Conservation (phyloP, 2,797 vertebrate species). For the Orestias chungarensis region DNA sequence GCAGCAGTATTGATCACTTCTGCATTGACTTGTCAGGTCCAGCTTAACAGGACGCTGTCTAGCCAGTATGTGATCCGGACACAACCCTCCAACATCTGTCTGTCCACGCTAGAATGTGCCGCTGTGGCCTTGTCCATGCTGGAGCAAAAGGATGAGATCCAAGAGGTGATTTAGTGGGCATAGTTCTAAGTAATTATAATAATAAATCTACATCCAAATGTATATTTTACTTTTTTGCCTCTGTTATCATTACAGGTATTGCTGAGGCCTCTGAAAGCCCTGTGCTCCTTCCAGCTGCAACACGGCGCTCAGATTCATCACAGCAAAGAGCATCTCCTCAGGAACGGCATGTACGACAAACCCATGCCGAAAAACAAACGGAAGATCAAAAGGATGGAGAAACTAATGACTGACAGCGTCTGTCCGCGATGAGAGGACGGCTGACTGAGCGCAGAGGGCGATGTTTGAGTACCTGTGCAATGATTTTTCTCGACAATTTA, state of each 20-base stretch:
- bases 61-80: slow-evolving; percentile 98
- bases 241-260: slow-evolving; percentile 79
- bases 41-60: slow-evolving; percentile 86
- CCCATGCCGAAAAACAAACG: slow-evolving; percentile 98
- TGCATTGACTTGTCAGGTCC: slow-evolving; percentile 81
- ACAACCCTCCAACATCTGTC: slow-evolving; percentile 93
- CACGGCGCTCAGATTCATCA: slow-evolving; percentile 95
- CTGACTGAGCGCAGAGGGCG: background rate
- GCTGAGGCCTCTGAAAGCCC: slow-evolving; percentile 90
- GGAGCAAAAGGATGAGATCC: slow-evolving; percentile 88
- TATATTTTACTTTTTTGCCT: background rate
- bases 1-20: background rate
- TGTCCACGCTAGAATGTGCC: slow-evolving; percentile 96
- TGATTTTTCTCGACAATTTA: background rate
- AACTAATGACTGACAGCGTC: slow-evolving; percentile 89
- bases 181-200: too few species aligned
- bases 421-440: slow-evolving; percentile 75
- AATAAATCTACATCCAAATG: background rate
- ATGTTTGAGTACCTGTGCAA: background rate
- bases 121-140: slow-evolving; percentile 89
- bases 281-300: slow-evolving; percentile 96
- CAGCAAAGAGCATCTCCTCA: slow-evolving; percentile 95
- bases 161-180: slow-evolving; percentile 81
- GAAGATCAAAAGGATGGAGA: slow-evolving; percentile 97
- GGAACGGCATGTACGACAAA: slow-evolving; percentile 91